Base-by-base conservation (phyloP, 2,797 vertebrate species). In the Harpagifer antarcticus region DNA sequence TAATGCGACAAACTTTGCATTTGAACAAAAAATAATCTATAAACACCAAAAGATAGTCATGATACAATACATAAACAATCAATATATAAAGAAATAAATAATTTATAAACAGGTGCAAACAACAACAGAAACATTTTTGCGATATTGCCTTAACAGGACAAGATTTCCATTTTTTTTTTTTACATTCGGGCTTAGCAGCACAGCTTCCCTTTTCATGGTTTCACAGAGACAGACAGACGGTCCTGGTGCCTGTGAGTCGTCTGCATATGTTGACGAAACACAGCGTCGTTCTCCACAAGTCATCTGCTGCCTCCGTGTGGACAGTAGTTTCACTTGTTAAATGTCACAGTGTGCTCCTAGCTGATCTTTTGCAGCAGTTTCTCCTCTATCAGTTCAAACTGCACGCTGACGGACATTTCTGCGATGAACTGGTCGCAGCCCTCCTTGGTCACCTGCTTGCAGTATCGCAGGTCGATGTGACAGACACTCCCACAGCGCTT, bases 401-500 rank as follows among this genome's bases (percentile, higher is more conserved):
- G 98, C 78, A 99, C 96, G 70, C 97, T 99, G 78, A 99, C 97
- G 0, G 97, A 99, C 98, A 98, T 99, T 68, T 99, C 97, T 0
- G 97, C 97, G 10, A 99, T 94, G 94, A 99, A 99, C 91, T 96
- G 97, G 90, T 97, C 96, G 0, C 98, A 99, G 76, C 97, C 96
- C 77, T 97, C 97, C 92, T 95, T 97, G 73, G 96, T 98, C 90
- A 99, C 98, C 89, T 97, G 97, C 92, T 98, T 98, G 95, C 98
- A 99, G 96, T 96, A 98, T 74, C 97, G 95, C 92, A 99, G 93
- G 94, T 99, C 97, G 42, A 99, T 99, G 80, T 96, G 96, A 89
- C 96, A 97, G 91, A 99, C 97, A 92, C 97, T 99, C 20, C 97
- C 97, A 52, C 97, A 99, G 72, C 97, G 97, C 92, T 99, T 99